Conservation (phyloP, 64 coral and sea anemone genomes). For the Orbicella faveolata region DNA sequence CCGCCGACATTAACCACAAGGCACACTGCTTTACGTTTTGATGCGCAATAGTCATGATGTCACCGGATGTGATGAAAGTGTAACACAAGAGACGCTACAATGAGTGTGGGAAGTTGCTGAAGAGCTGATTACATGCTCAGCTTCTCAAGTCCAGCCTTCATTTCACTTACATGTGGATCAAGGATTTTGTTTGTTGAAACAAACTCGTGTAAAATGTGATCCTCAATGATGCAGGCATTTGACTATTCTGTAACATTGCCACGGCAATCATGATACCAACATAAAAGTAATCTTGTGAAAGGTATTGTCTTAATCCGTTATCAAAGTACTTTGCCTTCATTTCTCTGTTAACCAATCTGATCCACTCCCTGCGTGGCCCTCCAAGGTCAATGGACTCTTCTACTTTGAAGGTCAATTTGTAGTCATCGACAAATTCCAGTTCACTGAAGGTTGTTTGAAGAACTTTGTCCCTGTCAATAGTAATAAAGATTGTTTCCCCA, state of each 20-base stretch:
- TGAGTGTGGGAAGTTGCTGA: slow-evolving; percentile 37
- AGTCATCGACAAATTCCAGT: slow-evolving; percentile 47
- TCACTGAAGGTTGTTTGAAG: slow-evolving; percentile 50
- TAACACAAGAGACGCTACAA: too few species aligned
- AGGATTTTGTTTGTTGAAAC: too few species aligned
- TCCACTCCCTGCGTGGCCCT: slow-evolving; percentile 55
- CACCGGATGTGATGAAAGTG: too few species aligned
- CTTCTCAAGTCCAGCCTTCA: too few species aligned
- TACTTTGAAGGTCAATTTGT: too few species aligned
- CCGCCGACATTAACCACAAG: too few species aligned
- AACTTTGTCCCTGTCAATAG: slow-evolving; percentile 9
- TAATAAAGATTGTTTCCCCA: too few species aligned
- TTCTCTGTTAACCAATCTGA: slow-evolving; percentile 18
- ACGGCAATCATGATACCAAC: slow-evolving; percentile 59
- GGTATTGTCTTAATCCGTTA: slow-evolving; percentile 32
- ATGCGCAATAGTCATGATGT: too few species aligned
- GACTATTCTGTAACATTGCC: slow-evolving; percentile 42
- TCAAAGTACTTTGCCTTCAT: too few species aligned
- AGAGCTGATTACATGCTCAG: slow-evolving; percentile 51
- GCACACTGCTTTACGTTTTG: too few species aligned
- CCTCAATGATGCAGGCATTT: background rate
- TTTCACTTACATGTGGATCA: background rate
- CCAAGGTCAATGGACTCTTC: slow-evolving; percentile 20
- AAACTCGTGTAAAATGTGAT: too few species aligned
- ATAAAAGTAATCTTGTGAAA: slow-evolving; percentile 24